Percentiles rank a stretch among this genome's conserved stretches.
These are phyloP conservation scores for Slavum lentiscoides DNA, from an alignment of 2,888 invertebrate species.

Conservation along the genomic window DNA sequence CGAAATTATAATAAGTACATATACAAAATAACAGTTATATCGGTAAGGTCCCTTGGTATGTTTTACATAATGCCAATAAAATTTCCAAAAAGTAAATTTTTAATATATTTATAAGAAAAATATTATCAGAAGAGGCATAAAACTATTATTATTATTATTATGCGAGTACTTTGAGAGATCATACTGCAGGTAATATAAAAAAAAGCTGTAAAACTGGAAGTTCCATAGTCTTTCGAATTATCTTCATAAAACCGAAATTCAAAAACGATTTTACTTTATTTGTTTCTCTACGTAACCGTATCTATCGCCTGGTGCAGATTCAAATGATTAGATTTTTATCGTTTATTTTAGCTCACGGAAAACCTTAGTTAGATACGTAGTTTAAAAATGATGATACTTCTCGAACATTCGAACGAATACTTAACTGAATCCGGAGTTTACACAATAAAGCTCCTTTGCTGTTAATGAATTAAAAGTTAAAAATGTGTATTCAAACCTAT, in stretches of 20 bases:
- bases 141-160: conserved; percentile 11
- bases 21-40: not conserved
- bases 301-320: too few species aligned
- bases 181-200: not conserved
- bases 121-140: not conserved
- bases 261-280: too few species aligned
- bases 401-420: too few species aligned
- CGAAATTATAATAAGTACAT: not conserved
- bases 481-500: too few species aligned
- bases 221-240: not conserved
- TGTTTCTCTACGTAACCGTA: too few species aligned
- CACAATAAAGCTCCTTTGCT: too few species aligned
- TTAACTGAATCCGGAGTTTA: too few species aligned
- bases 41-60: not conserved
- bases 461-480: too few species aligned
- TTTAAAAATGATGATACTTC: too few species aligned
- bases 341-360: too few species aligned
- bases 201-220: not conserved
- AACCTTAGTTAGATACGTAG: too few species aligned
- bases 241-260: not conserved
- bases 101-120: conserved; percentile 2
- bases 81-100: not conserved
- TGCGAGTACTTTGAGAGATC: not conserved
- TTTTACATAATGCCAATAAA: not conserved
- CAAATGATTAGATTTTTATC: too few species aligned